A percentile compares a stretch with the other conserved stretches of the same genome.
Conservation (phyloP, 2,113 vertebrate species). For the Phaethon lepturus region DNA sequence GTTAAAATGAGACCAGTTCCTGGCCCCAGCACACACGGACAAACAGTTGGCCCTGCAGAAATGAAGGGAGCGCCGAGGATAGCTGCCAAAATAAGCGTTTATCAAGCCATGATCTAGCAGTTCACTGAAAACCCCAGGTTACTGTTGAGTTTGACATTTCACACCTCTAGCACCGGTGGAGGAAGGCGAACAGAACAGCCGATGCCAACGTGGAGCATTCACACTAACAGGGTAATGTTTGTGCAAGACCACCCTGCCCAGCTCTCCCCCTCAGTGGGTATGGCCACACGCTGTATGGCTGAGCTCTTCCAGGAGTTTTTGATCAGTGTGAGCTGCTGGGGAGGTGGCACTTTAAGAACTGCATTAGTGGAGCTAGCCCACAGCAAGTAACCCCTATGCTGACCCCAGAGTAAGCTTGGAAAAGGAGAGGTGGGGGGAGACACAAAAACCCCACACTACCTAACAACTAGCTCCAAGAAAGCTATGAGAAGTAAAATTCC, state of each 20-base stretch:
- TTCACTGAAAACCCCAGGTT: not conserved
- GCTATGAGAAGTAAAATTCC: not conserved
- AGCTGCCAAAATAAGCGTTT: not conserved
- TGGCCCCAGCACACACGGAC: not conserved
- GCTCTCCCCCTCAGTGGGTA: not conserved
- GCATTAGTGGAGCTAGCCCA: not conserved
- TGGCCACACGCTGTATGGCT: rapidly evolving
- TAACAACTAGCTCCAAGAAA: not conserved
- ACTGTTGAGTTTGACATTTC: not conserved
- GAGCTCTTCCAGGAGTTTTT: not conserved
- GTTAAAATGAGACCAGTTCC: not conserved
- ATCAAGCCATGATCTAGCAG: not conserved
- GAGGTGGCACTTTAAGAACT: not conserved
- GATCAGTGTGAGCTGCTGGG: not conserved
- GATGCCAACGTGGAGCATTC: not conserved
- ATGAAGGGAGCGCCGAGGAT: not conserved
- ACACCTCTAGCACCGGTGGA: not conserved
- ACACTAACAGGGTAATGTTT: not conserved
- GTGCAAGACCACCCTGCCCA: not conserved
- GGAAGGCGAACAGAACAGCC: too few relatives aligned
- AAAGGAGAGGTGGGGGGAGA: rapidly evolving
- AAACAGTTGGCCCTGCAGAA: not conserved
- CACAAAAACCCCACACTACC: not conserved
- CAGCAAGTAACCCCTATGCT: not conserved
- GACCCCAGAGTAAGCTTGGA: not conserved